Evolutionary conservation across 2,888 invertebrate genomes (phyloP), one percentile per base, ranked within the genome.

Genomic region (Rapana venosa): DNA sequence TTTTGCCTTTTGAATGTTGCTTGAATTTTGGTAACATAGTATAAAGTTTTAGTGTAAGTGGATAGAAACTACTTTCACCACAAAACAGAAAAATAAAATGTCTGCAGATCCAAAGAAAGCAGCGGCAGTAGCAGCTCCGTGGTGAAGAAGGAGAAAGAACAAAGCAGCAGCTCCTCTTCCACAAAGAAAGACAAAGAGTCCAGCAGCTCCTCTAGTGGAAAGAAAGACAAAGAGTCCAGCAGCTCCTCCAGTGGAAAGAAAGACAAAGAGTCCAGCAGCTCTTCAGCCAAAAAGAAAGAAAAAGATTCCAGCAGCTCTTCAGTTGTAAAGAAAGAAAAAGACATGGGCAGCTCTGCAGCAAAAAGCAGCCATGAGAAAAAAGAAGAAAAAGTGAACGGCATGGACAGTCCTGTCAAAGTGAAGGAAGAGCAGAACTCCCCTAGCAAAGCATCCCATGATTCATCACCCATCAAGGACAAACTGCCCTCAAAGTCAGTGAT

Each of bases 341-440:
- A 74, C 0, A 4, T 26, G 8, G n/a, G n/a, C 74, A n/a, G n/a
- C n/a, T 74, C n/a, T n/a, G 74, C 30, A 30, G 15, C 61, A 22
- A 83, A 83, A 36, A 47, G 26, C 4, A 47, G 47, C 26, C 47
- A 20, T 8, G 30, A 15, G 26, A 83, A 83, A 22, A 83, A 83
- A 36, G 81, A 4, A 15, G 81, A 83, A 1, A 30, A 13, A 6
- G 13, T 22, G 6, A n/a, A 15, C 47, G 20, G 81, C 36, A 22
- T 30, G 30, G 47, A 20, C 2, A 26, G 61, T 17, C 32, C 35
- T 13, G 89, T 89, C 22, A 91, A 89, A 47, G 86, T 91, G 1
- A 93, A 93, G 88, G 88, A 26, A 15, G 92, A 93, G 56, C 90
- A 91, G 36, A 47, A 20, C 35, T 91, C 91, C 4, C 91, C 90